These are phyloP conservation scores for Cheumatopsyche charites DNA, from an alignment of 1,140 invertebrate species.

Conservation along the genomic window DNA sequence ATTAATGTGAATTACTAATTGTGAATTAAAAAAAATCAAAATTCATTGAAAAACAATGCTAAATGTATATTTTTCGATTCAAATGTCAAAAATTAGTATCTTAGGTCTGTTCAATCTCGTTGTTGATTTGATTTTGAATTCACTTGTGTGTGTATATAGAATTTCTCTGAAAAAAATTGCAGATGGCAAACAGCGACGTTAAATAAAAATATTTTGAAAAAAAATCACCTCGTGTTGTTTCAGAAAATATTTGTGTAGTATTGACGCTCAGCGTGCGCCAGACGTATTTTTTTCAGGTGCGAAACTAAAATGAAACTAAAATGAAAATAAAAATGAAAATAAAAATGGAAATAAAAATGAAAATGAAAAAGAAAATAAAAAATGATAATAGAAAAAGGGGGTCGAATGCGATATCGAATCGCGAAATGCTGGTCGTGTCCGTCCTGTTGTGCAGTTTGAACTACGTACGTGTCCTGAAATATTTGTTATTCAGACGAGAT, in stretches of 20 bases:
- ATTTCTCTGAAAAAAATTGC: slow-evolving; percentile 9
- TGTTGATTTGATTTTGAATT: too few relatives aligned
- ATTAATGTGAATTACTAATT: too few relatives aligned
- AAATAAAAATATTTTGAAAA: slow-evolving; percentile 35
- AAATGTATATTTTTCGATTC: too few relatives aligned
- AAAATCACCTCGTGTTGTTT: slow-evolving; percentile 2
- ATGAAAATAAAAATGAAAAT: too few relatives aligned
- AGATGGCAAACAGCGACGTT: slow-evolving; percentile 19
- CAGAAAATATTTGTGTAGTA: slow-evolving; percentile 32
- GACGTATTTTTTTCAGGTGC: slow-evolving; percentile 11
- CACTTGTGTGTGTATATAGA: too few relatives aligned
- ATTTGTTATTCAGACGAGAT: slow-evolving; percentile 16
- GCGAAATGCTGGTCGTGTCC: slow-evolving; percentile 15
- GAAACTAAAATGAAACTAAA: neutral
- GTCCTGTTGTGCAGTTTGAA: slow-evolving; percentile 1
- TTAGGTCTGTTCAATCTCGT: too few relatives aligned
- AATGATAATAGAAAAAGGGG: slow-evolving; percentile 1
- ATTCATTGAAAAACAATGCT: too few relatives aligned
- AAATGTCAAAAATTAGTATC: too few relatives aligned
- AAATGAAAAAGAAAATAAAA: neutral
- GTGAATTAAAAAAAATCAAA: too few relatives aligned
- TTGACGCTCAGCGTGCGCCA: neutral
- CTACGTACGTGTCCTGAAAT: slow-evolving; percentile 18
- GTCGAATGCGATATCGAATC: slow-evolving; percentile 10
- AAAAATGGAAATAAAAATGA: neutral